These are phyloP conservation scores for Dicycla oo DNA, from an alignment of 2,888 invertebrate genomes.

Conservation along the genomic window DNA sequence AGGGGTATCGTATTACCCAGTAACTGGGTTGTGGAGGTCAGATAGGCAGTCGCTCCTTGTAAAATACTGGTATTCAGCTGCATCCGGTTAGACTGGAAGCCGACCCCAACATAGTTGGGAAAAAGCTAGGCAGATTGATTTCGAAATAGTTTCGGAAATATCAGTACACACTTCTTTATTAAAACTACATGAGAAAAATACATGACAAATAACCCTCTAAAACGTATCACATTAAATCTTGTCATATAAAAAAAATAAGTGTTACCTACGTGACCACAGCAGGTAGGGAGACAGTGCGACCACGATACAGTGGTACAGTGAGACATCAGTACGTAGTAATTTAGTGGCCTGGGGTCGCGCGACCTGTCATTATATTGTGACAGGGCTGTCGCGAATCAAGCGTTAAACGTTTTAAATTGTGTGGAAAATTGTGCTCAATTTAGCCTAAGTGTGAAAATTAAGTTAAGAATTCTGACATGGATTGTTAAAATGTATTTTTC, in stretches of 20 bases:
- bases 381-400: constrained; percentile 63
- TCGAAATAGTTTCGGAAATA: no score
- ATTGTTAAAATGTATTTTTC: not conserved
- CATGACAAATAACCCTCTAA: not conserved
- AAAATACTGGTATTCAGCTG: no score
- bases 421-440: not conserved
- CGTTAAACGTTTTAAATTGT: constrained; percentile 25
- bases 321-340: constrained; percentile 74
- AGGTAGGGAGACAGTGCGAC: constrained; percentile 38
- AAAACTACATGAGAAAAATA: not conserved
- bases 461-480: not conserved
- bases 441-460: not conserved
- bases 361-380: constrained; percentile 78
- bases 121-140: no score
- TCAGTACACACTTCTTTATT: no score
- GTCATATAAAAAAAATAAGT: constrained; percentile 45
- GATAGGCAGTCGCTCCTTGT: no score
- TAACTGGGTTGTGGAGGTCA: no score
- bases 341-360: constrained; percentile 77
- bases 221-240: constrained; percentile 10
- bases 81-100: no score
- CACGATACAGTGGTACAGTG: constrained; percentile 22
- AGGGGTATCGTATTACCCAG: no score
- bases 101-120: no score
- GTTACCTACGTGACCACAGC: constrained; percentile 43